These are phyloP conservation scores for Heterodera schachtii DNA, from an alignment of 1,140 invertebrate species.

Conservation along the genomic window DNA sequence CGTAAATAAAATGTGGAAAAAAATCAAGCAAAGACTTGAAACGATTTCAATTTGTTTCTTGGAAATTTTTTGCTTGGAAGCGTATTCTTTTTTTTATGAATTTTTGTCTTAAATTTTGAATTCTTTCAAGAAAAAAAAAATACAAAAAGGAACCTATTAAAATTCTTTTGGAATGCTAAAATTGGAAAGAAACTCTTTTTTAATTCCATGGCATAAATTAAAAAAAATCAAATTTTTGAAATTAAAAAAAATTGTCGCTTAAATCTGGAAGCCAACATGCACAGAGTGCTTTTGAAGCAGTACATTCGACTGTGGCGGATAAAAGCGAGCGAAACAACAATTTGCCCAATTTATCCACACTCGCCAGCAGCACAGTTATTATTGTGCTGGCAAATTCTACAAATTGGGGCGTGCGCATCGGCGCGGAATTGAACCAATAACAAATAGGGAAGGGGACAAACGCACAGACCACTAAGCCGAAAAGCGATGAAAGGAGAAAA, in stretches of 20 bases:
- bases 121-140: too few relatives aligned
- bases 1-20: too few relatives aligned
- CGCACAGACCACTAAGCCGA: background rate
- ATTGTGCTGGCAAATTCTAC: conserved; percentile 7
- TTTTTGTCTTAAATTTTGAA: too few relatives aligned
- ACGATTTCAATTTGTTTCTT: too few relatives aligned
- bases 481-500: background rate
- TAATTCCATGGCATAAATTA: too few relatives aligned
- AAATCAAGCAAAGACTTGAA: too few relatives aligned
- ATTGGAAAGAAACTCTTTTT: too few relatives aligned
- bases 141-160: too few relatives aligned
- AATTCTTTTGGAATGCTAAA: too few relatives aligned
- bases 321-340: background rate
- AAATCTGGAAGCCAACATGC: conserved; percentile 8
- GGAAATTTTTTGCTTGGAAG: too few relatives aligned
- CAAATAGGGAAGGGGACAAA: background rate
- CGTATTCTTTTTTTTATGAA: too few relatives aligned
- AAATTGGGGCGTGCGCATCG: background rate
- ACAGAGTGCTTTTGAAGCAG: background rate
- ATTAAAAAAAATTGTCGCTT: conserved; percentile 4
- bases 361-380: background rate
- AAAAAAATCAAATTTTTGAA: background rate
- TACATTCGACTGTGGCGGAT: conserved; percentile 13
- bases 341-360: conserved; percentile 20
- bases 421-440: too few relatives aligned